Percentiles rank a stretch among this genome's conserved stretches.
These are phyloP conservation scores for Psittacula echo DNA, from an alignment of 2,797 vertebrate species.

Conservation along the genomic window DNA sequence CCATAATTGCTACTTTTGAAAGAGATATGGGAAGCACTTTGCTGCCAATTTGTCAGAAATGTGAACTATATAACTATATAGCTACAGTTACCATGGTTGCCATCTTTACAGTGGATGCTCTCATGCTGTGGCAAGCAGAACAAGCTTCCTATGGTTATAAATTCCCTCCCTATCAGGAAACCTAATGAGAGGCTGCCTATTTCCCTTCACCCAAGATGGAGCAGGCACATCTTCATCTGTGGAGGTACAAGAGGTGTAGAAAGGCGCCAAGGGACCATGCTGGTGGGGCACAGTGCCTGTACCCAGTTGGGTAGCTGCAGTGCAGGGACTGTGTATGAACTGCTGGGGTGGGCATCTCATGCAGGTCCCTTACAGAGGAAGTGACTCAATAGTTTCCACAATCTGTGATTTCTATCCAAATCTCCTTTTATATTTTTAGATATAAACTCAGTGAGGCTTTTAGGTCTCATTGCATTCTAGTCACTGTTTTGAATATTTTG, in stretches of 20 bases:
- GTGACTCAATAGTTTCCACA: neutral
- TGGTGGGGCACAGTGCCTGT: accelerated
- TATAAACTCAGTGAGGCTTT: neutral
- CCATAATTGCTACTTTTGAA: neutral
- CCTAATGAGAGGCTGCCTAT: neutral
- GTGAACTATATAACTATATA: neutral
- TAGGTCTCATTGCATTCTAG: neutral
- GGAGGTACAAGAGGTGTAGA: neutral
- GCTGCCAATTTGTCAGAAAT: neutral
- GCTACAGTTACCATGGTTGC: neutral
- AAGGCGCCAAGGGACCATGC: accelerated
- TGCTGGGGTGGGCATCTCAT: neutral
- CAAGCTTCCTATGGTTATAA: neutral
- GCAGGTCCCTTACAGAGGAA: neutral
- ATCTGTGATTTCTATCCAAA: neutral
- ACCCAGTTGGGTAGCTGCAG: neutral
- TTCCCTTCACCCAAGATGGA: neutral
- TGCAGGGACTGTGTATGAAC: accelerated
- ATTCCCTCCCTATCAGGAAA: neutral
- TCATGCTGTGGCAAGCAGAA: neutral
- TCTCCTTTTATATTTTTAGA: neutral
- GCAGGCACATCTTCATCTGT: neutral
- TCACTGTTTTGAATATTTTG: neutral
- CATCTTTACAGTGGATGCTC: neutral
- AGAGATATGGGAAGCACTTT: neutral